Conservation (phyloP, 2,797 vertebrate genomes). For the Enteromius unitaeniatus region DNA sequence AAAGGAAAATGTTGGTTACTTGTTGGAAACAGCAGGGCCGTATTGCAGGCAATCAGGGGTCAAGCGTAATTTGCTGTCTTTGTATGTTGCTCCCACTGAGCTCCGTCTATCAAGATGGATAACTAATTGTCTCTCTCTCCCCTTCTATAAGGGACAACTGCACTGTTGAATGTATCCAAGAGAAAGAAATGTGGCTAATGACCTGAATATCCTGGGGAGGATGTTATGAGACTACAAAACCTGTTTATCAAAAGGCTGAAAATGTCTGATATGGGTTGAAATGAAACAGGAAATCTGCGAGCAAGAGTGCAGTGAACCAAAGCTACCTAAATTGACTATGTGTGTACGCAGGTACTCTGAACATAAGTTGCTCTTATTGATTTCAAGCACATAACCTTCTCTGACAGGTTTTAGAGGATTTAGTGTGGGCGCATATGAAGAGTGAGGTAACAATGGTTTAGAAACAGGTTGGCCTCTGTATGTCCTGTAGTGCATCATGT, state of each 20-base stretch:
- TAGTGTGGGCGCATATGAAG: conserved; percentile 1
- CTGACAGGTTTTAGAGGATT: conserved; percentile 41
- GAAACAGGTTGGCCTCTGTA: neutral
- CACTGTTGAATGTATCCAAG: conserved; percentile 56
- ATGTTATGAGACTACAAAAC: conserved; percentile 52
- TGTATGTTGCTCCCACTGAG: conserved; percentile 32
- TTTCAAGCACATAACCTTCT: conserved; percentile 48
- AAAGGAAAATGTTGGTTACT: conserved; percentile 22
- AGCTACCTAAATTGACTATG: neutral
- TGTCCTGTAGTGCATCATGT: neutral
- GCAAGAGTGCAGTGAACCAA: conserved; percentile 36
- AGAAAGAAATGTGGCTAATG: conserved; percentile 58
- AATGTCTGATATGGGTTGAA: conserved; percentile 45
- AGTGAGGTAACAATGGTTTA: neutral
- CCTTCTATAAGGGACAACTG: conserved; percentile 48
- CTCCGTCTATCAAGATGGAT: conserved; percentile 35
- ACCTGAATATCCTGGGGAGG: conserved; percentile 52
- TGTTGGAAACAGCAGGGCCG: conserved; percentile 33
- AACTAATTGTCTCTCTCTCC: conserved; percentile 41
- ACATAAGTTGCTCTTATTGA: conserved; percentile 45
- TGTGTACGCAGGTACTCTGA: conserved; percentile 40
- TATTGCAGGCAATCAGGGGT: conserved; percentile 35
- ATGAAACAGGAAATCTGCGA: conserved; percentile 33
- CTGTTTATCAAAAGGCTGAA: conserved; percentile 55
- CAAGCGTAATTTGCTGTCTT: conserved; percentile 49